Base-by-base conservation (phyloP, 2,797 vertebrate species). In the Valencia hispanica region DNA sequence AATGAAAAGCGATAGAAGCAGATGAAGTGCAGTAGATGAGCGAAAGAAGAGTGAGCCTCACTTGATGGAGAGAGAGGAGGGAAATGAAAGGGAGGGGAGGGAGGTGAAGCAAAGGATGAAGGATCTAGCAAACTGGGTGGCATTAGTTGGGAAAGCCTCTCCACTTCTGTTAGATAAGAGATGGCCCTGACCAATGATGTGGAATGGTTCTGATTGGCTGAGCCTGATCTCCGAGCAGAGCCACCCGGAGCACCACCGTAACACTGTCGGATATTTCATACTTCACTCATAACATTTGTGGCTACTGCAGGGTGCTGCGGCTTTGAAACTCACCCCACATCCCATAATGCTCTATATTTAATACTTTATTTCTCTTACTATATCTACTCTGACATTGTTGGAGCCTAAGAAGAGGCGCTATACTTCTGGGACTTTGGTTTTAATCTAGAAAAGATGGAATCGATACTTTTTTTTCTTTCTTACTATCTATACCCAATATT, bases 121-220 rank as follows among this genome's bases (percentile, higher is more conserved):
- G 91, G 87, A 85, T 90, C 88, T 59, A 74, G 86, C 89, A 27
- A 82, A 87, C 84, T 74, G 82, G 89, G 91, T 91, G 92, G 92
- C 87, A 93, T 94, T 93, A 93, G 92, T 78, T 85, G 88, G 88
- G 84, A 92, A 93, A 91, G 90, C 92, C 91, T 91, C 89, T 90
- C 89, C 85, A 90, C 90, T 91, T 66, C 86, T 75, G 82, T 74
- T n/a, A 87, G 94, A 93, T 93, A 93, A 93, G 92, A 93, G 93
- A 92, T 91, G 91, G 91, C 85, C 80, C 91, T 91, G 91, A 84
- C 90, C 94, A 94, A 90, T 92, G 91, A 93, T 91, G 93, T 92
- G 93, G 91, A 94, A 92, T 86, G 91, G 91, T 94, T 94, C 91
- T 91, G 92, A 93, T 94, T 93, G 93, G 90, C 91, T 93, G 92